Percentiles rank a stretch among this genome's conserved stretches.
These are phyloP conservation scores for Antechinus stuartii DNA, from an alignment of 2,113 vertebrate species.

Conservation along the genomic window DNA sequence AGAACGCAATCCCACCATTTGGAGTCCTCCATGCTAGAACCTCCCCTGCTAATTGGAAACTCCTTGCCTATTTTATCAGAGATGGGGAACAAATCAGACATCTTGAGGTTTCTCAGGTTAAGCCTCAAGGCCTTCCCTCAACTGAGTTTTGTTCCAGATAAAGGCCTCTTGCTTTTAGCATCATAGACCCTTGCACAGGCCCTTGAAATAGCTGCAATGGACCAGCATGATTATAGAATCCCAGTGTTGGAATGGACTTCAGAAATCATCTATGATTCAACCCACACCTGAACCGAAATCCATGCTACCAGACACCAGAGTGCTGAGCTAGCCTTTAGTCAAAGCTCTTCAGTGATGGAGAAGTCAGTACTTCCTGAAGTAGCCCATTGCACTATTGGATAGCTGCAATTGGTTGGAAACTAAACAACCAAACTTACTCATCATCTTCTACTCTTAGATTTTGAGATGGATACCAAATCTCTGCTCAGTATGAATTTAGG, in stretches of 20 bases:
- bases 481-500: not conserved
- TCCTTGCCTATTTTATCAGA: not conserved
- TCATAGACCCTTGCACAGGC: not conserved
- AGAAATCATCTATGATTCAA: not conserved
- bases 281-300: not conserved
- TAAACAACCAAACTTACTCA: not conserved
- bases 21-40: not conserved
- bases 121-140: not conserved
- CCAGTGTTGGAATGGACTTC: not conserved
- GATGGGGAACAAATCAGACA: not conserved
- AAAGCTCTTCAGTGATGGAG: not conserved
- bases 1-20: not conserved
- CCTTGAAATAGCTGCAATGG: not conserved
- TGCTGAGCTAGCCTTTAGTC: not conserved
- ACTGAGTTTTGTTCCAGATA: not conserved
- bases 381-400: not conserved
- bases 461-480: not conserved
- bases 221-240: not conserved
- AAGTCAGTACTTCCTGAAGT: not conserved
- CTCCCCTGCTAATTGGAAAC: not conserved
- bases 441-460: not conserved
- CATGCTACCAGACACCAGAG: not conserved
- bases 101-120: not conserved
- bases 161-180: not conserved
- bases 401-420: not conserved